Percentiles rank a stretch among this genome's conserved stretches.
phyloP scores from a whole-genome alignment of 2,113 vertebrate genomes.

The Tachysurus fulvidraco region DNA sequence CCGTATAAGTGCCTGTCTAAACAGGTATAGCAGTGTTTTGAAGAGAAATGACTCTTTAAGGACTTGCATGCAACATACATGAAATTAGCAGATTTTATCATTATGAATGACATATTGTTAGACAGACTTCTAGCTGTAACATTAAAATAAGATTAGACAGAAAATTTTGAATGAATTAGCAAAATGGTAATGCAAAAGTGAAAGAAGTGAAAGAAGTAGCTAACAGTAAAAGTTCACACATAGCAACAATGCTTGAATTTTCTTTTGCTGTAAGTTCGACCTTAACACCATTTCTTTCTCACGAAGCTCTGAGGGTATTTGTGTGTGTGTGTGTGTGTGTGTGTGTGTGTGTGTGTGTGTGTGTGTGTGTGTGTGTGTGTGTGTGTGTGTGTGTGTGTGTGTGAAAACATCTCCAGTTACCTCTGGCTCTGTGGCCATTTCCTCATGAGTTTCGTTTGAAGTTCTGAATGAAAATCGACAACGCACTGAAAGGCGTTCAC shows the following conservation, averaged over 20 bases:
- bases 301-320: not conserved
- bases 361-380: not conserved
- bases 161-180: not conserved
- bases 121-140: not conserved
- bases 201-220: not conserved
- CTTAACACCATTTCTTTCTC: not conserved
- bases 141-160: not conserved
- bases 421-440: not conserved
- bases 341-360: conserved; percentile 1
- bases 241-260: not conserved
- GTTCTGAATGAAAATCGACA: conserved; percentile 13
- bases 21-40: not conserved
- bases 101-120: not conserved
- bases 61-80: not conserved
- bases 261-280: not conserved
- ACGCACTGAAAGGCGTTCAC: not conserved
- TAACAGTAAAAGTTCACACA: not conserved
- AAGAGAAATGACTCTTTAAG: not conserved
- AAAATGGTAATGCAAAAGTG: not conserved
- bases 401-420: not conserved
- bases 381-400: conserved; percentile 10
- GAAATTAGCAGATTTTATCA: not conserved
- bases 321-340: not conserved
- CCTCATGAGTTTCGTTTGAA: conserved; percentile 1
- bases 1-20: not conserved